phyloP scores from a whole-genome alignment of 2,113 vertebrate species.

The Tinamus guttatus region DNA sequence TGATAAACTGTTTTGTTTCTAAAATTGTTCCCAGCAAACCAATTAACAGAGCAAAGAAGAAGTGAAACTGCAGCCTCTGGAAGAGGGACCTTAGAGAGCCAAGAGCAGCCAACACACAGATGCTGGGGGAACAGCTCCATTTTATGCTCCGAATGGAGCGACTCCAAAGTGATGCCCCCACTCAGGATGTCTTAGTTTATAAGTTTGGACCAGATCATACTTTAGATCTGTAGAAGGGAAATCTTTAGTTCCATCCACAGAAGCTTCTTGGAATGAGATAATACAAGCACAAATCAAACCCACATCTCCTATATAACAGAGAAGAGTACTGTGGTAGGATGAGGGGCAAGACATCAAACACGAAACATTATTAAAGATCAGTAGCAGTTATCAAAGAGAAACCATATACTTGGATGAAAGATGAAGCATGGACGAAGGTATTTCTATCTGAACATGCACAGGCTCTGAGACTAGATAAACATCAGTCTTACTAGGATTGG shows the following conservation, averaged over 20 bases:
- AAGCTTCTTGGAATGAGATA: conserved; percentile 30
- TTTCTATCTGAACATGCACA: background rate
- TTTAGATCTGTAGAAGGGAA: background rate
- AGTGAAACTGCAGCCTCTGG: background rate
- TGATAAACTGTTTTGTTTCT: background rate
- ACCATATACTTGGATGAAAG: background rate
- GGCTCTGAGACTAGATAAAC: background rate
- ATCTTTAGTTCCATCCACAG: background rate
- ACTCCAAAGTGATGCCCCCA: background rate
- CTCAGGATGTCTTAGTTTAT: background rate
- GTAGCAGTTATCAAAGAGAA: conserved; percentile 10
- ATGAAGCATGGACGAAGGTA: background rate
- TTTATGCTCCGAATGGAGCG: background rate
- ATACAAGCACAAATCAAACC: conserved; percentile 48
- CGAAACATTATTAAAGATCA: background rate
- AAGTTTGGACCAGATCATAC: background rate
- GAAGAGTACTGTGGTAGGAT: background rate
- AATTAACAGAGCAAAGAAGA: conserved; percentile 16
- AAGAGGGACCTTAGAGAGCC: background rate
- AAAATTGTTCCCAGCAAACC: background rate
- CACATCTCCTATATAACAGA: conserved; percentile 5
- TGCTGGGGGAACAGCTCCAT: background rate
- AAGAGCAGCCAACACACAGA: background rate
- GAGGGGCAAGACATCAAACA: conserved; percentile 43
- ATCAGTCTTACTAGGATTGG: background rate